phyloP scores from a whole-genome alignment of 2,888 invertebrate species.

The Calameuta idolon region DNA sequence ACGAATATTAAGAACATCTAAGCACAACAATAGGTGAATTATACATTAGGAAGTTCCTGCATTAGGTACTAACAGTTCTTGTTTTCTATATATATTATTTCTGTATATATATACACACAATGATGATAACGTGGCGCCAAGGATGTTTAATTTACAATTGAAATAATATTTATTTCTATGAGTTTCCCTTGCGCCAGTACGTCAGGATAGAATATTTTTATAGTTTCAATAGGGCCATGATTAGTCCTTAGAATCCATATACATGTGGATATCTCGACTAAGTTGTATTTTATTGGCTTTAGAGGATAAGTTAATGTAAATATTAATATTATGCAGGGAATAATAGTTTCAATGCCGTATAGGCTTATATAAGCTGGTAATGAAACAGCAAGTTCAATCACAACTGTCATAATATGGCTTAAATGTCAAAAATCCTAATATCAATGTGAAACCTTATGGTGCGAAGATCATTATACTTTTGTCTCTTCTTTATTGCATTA shows the following conservation, averaged over 20 bases:
- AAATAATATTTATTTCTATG: neutral
- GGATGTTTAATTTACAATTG: neutral
- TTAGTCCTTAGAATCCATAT: neutral
- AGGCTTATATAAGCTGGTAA: neutral
- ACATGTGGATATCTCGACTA: neutral
- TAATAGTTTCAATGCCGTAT: neutral
- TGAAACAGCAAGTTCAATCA: neutral
- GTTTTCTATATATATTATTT: neutral
- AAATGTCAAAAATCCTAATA: neutral
- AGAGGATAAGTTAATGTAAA: neutral
- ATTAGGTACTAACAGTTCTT: neutral
- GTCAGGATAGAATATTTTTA: neutral
- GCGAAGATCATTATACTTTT: neutral
- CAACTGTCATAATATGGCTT: neutral
- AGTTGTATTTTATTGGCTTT: neutral
- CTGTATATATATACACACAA: neutral
- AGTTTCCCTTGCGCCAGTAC: constrained; percentile 4
- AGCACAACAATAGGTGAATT: neutral
- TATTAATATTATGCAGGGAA: neutral
- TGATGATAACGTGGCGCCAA: neutral
- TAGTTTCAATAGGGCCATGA: neutral
- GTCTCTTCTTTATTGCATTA: neutral
- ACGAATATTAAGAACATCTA: neutral
- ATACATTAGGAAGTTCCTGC: neutral
- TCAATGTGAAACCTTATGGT: neutral